Conservation (phyloP, 2,113 vertebrate species). For the Leptosomus discolor region DNA sequence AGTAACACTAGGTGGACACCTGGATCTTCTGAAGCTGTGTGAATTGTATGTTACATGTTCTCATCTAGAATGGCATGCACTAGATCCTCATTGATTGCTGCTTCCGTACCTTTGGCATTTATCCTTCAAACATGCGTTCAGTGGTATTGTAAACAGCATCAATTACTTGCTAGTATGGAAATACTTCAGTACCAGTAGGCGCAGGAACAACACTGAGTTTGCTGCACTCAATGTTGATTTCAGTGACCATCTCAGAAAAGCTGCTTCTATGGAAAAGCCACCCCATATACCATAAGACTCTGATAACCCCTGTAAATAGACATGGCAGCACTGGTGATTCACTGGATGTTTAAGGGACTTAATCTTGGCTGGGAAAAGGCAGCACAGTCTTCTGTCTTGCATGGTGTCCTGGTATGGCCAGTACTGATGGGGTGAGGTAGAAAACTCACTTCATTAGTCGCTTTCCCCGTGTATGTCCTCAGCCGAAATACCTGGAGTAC, state of each 20-base stretch:
- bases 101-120: not conserved
- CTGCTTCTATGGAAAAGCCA: not conserved
- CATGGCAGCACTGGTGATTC: not conserved
- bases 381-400: not conserved
- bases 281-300: not conserved
- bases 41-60: not conserved
- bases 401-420: not conserved
- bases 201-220: not conserved
- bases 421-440: not conserved
- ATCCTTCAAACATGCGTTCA: not conserved
- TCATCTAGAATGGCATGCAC: not conserved
- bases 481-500: not conserved
- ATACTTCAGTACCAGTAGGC: not conserved
- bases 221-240: not conserved
- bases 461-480: not conserved
- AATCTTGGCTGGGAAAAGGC: not conserved
- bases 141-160: not conserved
- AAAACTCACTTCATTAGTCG: not conserved
- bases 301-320: not conserved
- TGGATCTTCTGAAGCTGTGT: conserved; percentile 31
- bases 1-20: conserved; percentile 41
- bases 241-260: not conserved
- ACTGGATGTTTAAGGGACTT: not conserved
- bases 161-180: not conserved
- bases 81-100: not conserved